phyloP scores from a whole-genome alignment of 2,113 vertebrate species.

The Apistogramma diplotaenia region DNA sequence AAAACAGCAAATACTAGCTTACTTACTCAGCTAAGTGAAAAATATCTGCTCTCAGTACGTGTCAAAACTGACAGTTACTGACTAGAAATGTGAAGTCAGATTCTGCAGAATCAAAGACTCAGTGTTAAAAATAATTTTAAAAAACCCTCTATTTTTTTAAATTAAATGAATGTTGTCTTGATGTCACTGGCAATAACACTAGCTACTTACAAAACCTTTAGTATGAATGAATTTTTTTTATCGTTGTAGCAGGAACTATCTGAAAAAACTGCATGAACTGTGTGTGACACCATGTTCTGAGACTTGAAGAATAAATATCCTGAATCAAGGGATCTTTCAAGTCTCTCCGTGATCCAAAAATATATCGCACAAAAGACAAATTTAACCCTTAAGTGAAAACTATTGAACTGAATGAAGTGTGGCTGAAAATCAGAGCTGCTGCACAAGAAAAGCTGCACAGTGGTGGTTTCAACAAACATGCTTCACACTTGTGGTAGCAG shows the following conservation, averaged over 20 bases:
- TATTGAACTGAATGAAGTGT: background rate
- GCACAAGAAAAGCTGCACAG: background rate
- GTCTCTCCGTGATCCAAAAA: background rate
- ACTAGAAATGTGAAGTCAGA: background rate
- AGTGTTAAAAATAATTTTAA: background rate
- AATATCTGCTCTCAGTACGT: background rate
- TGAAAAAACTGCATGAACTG: background rate
- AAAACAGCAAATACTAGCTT: background rate
- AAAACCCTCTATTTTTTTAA: background rate
- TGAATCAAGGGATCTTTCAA: background rate
- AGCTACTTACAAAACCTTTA: background rate
- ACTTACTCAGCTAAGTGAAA: background rate
- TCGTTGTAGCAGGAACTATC: background rate
- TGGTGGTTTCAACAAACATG: background rate
- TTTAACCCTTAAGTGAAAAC: background rate
- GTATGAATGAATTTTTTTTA: background rate
- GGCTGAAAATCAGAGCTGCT: background rate
- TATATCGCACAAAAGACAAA: background rate
- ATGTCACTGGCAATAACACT: background rate
- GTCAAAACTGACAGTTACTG: background rate
- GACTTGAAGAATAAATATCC: background rate
- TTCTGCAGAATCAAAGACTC: background rate
- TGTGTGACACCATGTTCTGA: background rate
- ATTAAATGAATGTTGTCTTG: background rate
- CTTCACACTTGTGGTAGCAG: background rate